These are phyloP conservation scores for Turdus rufiventris DNA, from an alignment of 2,113 vertebrate genomes.

Conservation along the genomic window DNA sequence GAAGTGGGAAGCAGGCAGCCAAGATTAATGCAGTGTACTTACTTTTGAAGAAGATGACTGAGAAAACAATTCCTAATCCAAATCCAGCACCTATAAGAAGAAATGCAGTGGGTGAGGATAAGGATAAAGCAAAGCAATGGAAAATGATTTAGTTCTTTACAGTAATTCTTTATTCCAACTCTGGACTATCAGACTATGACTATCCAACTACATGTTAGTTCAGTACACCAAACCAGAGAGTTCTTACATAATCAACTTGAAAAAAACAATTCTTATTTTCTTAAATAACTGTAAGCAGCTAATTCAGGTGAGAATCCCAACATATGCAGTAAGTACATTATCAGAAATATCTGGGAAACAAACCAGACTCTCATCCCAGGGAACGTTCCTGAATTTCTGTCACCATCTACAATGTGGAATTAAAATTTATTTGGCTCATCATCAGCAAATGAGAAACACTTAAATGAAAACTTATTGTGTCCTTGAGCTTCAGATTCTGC, in stretches of 20 bases:
- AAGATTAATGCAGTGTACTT: constrained; percentile 55
- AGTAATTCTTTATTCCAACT: neutral
- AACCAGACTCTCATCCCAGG: neutral
- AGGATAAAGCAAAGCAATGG: neutral
- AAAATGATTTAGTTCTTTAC: neutral
- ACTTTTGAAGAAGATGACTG: constrained; percentile 90
- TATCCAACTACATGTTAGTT: neutral
- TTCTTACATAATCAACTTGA: neutral
- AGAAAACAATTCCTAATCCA: constrained; percentile 85
- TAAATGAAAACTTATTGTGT: constrained; percentile 44
- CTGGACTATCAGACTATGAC: neutral
- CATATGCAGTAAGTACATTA: neutral
- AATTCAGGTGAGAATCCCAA: neutral
- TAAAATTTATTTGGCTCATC: constrained; percentile 32
- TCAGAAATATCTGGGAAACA: neutral
- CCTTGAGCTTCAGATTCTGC: constrained; percentile 38
- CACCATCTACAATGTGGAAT: neutral
- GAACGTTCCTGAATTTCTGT: constrained; percentile 24
- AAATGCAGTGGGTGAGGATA: neutral
- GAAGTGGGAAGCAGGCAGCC: neutral
- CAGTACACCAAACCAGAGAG: neutral
- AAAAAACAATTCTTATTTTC: neutral
- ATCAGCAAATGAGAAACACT: constrained; percentile 24
- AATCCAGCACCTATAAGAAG: constrained; percentile 81
- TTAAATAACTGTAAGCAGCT: neutral